Evolutionary conservation across 2,113 vertebrate species (phyloP).

Genomic region (Probosciger aterrimus): DNA sequence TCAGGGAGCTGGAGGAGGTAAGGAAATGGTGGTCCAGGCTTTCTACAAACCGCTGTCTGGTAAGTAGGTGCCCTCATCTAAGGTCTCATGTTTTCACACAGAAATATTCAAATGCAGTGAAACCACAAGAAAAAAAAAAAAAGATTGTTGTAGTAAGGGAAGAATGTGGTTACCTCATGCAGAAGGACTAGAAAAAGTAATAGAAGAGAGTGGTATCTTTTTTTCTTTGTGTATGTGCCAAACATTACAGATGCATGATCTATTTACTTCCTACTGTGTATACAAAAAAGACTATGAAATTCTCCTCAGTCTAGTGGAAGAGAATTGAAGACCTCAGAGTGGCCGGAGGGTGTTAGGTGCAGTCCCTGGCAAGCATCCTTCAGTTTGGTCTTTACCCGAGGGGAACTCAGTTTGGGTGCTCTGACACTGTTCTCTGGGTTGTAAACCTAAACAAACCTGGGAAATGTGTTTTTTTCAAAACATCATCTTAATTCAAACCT

Average conservation of each 20-base stretch:
- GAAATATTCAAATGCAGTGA: background rate
- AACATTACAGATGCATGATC: background rate
- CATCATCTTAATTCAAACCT: background rate
- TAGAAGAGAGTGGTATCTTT: background rate
- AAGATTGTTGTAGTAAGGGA: background rate
- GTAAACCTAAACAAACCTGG: background rate
- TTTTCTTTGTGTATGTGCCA: background rate
- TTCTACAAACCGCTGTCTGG: background rate
- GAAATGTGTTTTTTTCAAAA: background rate
- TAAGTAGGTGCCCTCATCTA: background rate
- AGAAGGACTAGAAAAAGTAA: background rate
- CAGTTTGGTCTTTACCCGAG: background rate
- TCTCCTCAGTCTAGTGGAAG: background rate
- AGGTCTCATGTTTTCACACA: background rate
- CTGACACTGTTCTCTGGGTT: background rate
- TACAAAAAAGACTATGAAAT: background rate
- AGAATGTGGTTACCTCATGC: background rate
- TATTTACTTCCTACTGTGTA: fast-evolving
- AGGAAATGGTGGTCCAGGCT: background rate
- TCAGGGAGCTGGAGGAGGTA: background rate
- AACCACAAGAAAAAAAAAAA: background rate
- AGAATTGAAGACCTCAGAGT: background rate
- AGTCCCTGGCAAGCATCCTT: background rate
- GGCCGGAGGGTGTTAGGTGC: fast-evolving
- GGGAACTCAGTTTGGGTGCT: background rate